Evolutionary conservation across 2,888 invertebrate species (phyloP), one percentile per base, ranked within the genome.

Genomic region (Drosophila mayaguana): DNA sequence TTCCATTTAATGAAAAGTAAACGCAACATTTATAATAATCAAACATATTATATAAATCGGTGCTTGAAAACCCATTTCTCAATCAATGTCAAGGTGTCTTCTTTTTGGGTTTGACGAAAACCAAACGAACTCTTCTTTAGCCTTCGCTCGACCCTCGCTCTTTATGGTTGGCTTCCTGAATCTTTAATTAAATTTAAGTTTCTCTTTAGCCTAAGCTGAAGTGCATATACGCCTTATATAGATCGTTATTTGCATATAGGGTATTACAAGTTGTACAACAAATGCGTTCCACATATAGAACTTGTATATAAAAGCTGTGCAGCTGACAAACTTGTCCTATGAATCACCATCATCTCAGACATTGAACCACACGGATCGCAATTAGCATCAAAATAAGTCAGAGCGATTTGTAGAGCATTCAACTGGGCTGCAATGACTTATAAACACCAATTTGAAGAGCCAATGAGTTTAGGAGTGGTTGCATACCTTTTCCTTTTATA

Each of bases 311-410:
- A 63, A 56, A 45, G 4, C 16, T 18, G 43, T 9, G 45, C 36
- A 16, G n/a, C 14, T 51, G 50, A 3, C 38, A 45, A 62, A 62
- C 54, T 48, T 48, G 75, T 56, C 34, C 12, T n/a, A 54, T 64
- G 64, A 76, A 40, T 78, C 55, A 78, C 22, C 46, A n/a, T 42
- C 22, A n/a, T 42, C 22, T 18, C 12, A 55, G 36, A 9, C 46
- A 62, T 63, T 66, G 28, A 68, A 40, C 22, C 36, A 38, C 6
- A 20, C 61, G 14, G 34, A 43, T 59, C 36, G 34, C 71, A 61
- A 71, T 79, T 65, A 77, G 80, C 63, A 59, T 8, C 60, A 77
- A 75, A 77, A 77, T 72, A 48, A 60, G 43, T 40, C 42, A 59
- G 48, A 20, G 61, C 53, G 46, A 54, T 69, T 60, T 69, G 40